These are phyloP conservation scores for Myrmophylax atrothorax DNA, from an alignment of 2,113 vertebrate species.

Conservation along the genomic window DNA sequence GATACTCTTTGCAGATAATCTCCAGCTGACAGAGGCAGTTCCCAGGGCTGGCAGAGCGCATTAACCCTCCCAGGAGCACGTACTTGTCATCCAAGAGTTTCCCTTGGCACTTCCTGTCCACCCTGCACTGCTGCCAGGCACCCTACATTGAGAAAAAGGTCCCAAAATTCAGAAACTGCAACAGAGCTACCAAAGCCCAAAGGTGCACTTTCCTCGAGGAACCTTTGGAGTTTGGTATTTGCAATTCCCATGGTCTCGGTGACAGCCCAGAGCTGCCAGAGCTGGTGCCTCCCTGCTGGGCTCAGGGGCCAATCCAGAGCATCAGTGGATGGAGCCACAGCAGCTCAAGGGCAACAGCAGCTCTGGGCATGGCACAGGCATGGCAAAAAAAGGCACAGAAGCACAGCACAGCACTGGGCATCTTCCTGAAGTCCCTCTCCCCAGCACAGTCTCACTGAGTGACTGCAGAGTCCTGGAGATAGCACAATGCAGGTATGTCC, in stretches of 20 bases:
- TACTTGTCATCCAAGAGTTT: accelerated
- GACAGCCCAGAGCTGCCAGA: neutral
- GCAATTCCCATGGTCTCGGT: neutral
- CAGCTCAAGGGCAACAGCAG: neutral
- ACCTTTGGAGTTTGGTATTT: neutral
- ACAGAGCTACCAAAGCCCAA: neutral
- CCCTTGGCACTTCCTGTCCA: neutral
- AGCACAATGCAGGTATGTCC: neutral
- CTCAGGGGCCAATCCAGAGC: neutral
- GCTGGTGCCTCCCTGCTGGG: neutral
- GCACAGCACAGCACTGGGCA: neutral
- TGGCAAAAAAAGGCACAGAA: neutral
- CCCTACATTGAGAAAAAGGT: neutral
- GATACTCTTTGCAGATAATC: neutral
- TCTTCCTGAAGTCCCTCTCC: neutral
- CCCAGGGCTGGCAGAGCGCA: neutral
- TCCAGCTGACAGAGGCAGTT: neutral
- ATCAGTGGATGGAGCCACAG: neutral
- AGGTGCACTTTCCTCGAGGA: neutral
- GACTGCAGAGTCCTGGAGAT: neutral
- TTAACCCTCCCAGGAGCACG: neutral
- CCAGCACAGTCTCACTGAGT: neutral
- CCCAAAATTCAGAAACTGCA: neutral
- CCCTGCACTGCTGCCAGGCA: neutral
- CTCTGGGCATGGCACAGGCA: neutral